Evolutionary conservation across 1,140 invertebrate species (phyloP).

Genomic region (Drosophila burlai): DNA sequence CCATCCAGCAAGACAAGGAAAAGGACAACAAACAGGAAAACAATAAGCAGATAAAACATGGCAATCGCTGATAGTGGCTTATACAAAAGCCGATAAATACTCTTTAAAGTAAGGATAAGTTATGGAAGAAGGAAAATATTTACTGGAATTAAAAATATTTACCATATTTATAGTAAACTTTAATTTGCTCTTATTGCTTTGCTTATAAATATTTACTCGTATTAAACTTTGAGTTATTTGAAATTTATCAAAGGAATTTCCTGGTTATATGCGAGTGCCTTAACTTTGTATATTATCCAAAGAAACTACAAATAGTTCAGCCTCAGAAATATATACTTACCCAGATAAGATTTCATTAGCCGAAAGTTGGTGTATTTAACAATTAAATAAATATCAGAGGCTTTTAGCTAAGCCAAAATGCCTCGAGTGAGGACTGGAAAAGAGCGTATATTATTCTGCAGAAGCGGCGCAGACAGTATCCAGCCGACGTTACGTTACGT

Average conservation of each 20-base stretch:
- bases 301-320: not conserved
- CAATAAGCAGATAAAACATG: constrained; percentile 41
- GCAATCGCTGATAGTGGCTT: constrained; percentile 6
- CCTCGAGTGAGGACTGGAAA: constrained; percentile 10
- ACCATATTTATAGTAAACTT: not conserved
- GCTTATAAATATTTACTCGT: not conserved
- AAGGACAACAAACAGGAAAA: constrained; percentile 30
- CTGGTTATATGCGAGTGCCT: not conserved
- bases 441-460: constrained; percentile 21
- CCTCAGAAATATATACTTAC: not conserved
- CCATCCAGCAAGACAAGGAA: constrained; percentile 29
- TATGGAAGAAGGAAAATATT: not conserved
- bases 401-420: constrained; percentile 14
- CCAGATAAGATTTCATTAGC: constrained; percentile 6
- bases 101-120: constrained; percentile 1
- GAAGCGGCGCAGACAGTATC: constrained; percentile 17
- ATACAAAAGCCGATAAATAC: constrained; percentile 16
- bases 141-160: not conserved
- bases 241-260: not conserved
- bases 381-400: constrained; percentile 28
- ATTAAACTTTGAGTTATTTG: not conserved
- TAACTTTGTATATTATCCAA: not conserved
- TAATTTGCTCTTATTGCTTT: too few species aligned
- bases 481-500: constrained; percentile 42
- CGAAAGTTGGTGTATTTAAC: constrained; percentile 21